Evolutionary conservation across 2,797 vertebrate species (phyloP), one percentile per base, ranked within the genome.

Genomic region (Coranthus polyacanthus): DNA sequence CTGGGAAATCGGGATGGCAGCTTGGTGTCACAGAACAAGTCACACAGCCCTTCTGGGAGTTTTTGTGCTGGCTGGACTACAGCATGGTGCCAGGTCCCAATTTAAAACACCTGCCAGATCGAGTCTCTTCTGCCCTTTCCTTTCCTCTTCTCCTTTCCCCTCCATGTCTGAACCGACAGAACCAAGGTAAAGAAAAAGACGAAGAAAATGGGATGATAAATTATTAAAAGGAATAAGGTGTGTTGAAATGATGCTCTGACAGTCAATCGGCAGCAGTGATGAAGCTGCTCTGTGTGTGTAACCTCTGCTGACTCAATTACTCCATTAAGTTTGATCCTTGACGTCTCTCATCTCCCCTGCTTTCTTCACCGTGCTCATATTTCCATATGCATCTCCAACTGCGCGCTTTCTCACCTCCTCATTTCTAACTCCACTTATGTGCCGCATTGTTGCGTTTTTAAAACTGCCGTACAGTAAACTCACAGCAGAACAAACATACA

Each of bases 1-100:
- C n/a, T 63, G 50, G 16, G 47, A 75, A 82, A 84, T 85, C 72
- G 62, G 64, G 44, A 69, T 77, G 86, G 75, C 83, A 83, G 71
- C 69, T 57, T 8, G 7, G 43, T 13, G 0, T 76, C 69, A 76
- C 61, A 60, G 62, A 68, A 79, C 73, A 70, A 68, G 51, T 59
- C 51, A 49, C 2, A 1, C 47, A 59, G 50, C 18, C 58, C 70
- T 79, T 72, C 47, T 70, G 79, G 82, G 81, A 68, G 38, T 44
- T 78, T 74, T 39, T 81, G 58, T 73, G 44, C 47, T 64, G 6
- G 64, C 21, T 69, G 41, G 47, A 34, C 43, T 79, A 65, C 65
- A 44, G 61, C 21, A 36, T 68, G 49, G 62, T 16, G 39, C 68
- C 72, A 62, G 54, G 54, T 75, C 59, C 73, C 72, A 26, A 6